These are phyloP conservation scores for Sturnira hondurensis DNA, from an alignment of 2,113 vertebrate genomes.

Conservation along the genomic window DNA sequence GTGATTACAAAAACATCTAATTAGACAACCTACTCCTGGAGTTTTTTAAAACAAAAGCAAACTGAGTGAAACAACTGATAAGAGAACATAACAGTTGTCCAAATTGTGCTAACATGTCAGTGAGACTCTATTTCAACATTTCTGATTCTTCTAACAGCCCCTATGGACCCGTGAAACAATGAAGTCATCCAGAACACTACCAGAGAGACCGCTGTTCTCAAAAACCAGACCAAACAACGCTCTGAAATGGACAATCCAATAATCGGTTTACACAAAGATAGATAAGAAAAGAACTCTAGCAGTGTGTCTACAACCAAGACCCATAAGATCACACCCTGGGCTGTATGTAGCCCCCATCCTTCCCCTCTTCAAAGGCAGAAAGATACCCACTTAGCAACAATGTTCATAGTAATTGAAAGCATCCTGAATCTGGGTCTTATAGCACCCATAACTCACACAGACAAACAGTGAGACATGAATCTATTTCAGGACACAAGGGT, in stretches of 20 bases:
- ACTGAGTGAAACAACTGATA: slow-evolving; percentile 10
- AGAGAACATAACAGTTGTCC: background rate
- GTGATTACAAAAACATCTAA: background rate
- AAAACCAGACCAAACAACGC: slow-evolving; percentile 49
- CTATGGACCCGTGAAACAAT: slow-evolving; percentile 38
- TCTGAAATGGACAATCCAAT: slow-evolving; percentile 34
- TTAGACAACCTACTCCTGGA: background rate
- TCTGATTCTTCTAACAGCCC: slow-evolving; percentile 51
- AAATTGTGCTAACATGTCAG: slow-evolving; percentile 12
- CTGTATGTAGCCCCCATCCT: background rate
- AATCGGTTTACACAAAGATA: slow-evolving; percentile 30
- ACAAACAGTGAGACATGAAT: background rate
- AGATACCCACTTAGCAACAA: background rate
- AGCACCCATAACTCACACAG: background rate
- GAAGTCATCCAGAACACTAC: slow-evolving; percentile 44
- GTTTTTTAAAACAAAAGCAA: slow-evolving; percentile 66
- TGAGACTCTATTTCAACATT: slow-evolving; percentile 54
- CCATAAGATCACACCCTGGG: background rate
- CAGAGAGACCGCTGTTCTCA: slow-evolving; percentile 24
- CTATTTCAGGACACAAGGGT: background rate
- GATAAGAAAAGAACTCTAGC: slow-evolving; percentile 10
- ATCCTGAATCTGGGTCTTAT: background rate
- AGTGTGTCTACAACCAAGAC: background rate
- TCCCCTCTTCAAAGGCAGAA: background rate
- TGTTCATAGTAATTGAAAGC: background rate